Conservation (phyloP, 1,140 invertebrate genomes). For the Anoplophora glabripennis region DNA sequence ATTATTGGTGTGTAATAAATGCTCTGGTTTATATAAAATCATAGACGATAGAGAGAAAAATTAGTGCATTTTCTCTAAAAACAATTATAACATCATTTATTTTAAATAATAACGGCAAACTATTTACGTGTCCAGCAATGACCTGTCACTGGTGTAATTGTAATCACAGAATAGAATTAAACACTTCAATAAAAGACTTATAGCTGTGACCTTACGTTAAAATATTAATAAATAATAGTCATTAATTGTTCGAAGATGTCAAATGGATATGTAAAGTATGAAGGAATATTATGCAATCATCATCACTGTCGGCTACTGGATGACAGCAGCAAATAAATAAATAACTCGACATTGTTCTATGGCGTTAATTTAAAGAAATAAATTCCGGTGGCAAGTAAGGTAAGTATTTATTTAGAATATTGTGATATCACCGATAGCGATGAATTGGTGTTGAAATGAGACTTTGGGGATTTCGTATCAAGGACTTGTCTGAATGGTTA, state of each 20-base stretch:
- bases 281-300: background rate
- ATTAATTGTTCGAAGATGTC: background rate
- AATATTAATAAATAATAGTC: slow-evolving; percentile 3
- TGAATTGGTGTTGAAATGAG: no score
- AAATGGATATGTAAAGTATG: background rate
- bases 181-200: background rate
- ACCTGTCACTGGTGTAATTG: background rate
- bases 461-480: no score
- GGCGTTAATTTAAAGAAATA: slow-evolving; percentile 13
- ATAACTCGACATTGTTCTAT: background rate
- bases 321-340: background rate
- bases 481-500: no score
- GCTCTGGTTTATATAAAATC: no score
- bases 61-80: no score
- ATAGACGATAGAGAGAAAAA: no score
- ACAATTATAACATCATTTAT: no score
- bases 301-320: slow-evolving; percentile 3
- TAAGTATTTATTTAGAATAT: slow-evolving; percentile 5
- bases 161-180: slow-evolving; percentile 4
- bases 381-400: slow-evolving; percentile 3
- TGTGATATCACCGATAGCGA: no score
- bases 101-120: no score
- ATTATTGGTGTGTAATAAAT: no score
- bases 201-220: background rate
- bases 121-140: no score